Base-by-base conservation (phyloP, 2,888 invertebrate genomes). In the Colletes collaris region DNA sequence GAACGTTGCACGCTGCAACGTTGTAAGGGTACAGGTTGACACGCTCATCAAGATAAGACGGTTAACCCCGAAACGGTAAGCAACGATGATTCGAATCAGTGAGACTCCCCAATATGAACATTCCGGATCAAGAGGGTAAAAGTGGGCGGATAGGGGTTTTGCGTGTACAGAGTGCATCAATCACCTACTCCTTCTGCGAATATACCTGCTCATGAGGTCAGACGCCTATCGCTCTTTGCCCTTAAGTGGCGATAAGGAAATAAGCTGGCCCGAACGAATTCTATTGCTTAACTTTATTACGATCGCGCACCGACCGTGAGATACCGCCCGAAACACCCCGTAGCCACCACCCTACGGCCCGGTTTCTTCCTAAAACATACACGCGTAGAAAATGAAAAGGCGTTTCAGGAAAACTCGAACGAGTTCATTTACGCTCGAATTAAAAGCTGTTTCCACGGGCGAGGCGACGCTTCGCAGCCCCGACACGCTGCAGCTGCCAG, bases 121-220 rank as follows among this genome's bases (percentile, higher is more conserved):
- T 86, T 86, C 87, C 81, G 73, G 82, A 85, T 70, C 81, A 75
- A 83, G 76, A 73, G 82, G 82, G 79, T 76, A 70, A 66, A 80
- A 77, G 77, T 76, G 62, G 76, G 78, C 64, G 81, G 77, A 73
- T 80, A 77, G 84, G 84, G 81, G 88, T 86, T 88, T 92, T 66
- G 92, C 92, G 91, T 92, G 92, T 85, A 82, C 80, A 78, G 83
- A 65, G 77, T 84, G 87, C 90, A 92, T 92, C 90, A 90, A 91
- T 92, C 91, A 91, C 86, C 81, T 70, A 60, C 81, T 86, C 87
- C 86, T 89, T 88, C 87, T 84, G 76, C 76, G 79, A 80, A 71
- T 82, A 79, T 84, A 82, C 81, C 86, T 80, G 82, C 86, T 89
- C 88, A 89, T 89, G 89, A 88, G 88, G 87, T 88, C 87, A 81